phyloP scores from a whole-genome alignment of 2,888 invertebrate genomes.

The Cybosia mesomella region DNA sequence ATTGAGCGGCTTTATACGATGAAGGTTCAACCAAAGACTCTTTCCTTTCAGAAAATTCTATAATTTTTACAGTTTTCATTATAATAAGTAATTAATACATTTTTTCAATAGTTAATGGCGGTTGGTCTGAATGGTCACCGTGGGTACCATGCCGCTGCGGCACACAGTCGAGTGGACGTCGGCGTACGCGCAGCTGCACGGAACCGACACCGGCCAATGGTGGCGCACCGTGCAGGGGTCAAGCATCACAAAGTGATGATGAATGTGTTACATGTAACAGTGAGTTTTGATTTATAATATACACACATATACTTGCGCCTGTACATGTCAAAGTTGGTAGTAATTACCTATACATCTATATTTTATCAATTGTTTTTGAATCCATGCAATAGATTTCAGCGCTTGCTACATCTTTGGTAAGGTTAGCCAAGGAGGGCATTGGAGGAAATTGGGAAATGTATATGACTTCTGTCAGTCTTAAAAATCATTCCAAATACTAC shows the following conservation, averaged over 20 bases:
- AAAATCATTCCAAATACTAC: too few relatives aligned
- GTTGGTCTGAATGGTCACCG: slow-evolving; percentile 96
- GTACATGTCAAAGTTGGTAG: neutral
- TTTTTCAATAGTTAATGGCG: slow-evolving; percentile 92
- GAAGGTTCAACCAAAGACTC: too few relatives aligned
- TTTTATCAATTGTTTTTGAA: too few relatives aligned
- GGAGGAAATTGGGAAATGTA: too few relatives aligned
- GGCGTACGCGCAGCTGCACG: slow-evolving; percentile 93
- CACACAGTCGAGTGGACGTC: slow-evolving; percentile 90
- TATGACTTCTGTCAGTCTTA: too few relatives aligned
- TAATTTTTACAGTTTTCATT: neutral
- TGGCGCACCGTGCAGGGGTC: slow-evolving; percentile 94
- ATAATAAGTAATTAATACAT: neutral
- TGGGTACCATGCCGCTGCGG: slow-evolving; percentile 96
- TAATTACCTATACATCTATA: too few relatives aligned
- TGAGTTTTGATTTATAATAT: slow-evolving; percentile 47
- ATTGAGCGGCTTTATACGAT: too few relatives aligned
- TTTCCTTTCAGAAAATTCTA: neutral
- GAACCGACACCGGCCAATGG: slow-evolving; percentile 97
- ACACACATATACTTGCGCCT: neutral
- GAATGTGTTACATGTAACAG: slow-evolving; percentile 91
- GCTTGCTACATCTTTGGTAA: too few relatives aligned
- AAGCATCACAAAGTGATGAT: slow-evolving; percentile 91
- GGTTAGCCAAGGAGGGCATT: too few relatives aligned
- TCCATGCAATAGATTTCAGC: too few relatives aligned